Evolutionary conservation across 2,113 vertebrate genomes (phyloP), one percentile per base, ranked within the genome.

Genomic region (Myrmophylax atrothorax): DNA sequence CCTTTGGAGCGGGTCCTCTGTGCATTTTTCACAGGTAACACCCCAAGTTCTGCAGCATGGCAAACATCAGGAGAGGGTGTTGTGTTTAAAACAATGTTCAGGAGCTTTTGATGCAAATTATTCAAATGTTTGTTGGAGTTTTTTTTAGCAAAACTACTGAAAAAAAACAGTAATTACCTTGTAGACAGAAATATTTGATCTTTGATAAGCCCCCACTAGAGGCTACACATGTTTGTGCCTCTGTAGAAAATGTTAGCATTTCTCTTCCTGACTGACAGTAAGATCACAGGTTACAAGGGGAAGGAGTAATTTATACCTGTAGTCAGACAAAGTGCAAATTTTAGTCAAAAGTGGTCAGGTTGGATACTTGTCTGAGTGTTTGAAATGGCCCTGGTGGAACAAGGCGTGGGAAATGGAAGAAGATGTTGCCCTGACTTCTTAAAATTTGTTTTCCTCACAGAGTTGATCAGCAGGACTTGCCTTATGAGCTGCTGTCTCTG

Each of bases 341-440:
- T 56, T 31, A 52, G 28, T 52, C 23, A 18, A 37, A 40, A 69
- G 18, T 33, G 33, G 8, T 14, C 18, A 79, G 29, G 10, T 28
- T 3, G 2, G 37, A 19, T 50, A 4, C 33, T 81, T 42, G 49
- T 12, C 25, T 10, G 38, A 12, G 16, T 80, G 38, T 47, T 28
- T 73, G 66, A 69, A 60, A 18, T 0, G 5, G 7, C 23, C 24
- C 4, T 1, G 2, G 8, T 3, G 6, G 59, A 38, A 35, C 38
- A 35, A 72, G 24, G 52, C 22, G 3, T 8, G 18, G 3, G 9
- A 42, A 46, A 35, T 7, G 22, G 17, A 44, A 44, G 40, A 35
- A 49, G 9, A 2, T 40, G 25, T 14, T 88, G n/a, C 5, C 10
- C 55, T 95, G 76, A 92, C 46, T 46, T 49, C 2, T 31, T 58